Base-by-base conservation (phyloP, 2,113 vertebrate genomes). In the Mohoua ochrocephala region DNA sequence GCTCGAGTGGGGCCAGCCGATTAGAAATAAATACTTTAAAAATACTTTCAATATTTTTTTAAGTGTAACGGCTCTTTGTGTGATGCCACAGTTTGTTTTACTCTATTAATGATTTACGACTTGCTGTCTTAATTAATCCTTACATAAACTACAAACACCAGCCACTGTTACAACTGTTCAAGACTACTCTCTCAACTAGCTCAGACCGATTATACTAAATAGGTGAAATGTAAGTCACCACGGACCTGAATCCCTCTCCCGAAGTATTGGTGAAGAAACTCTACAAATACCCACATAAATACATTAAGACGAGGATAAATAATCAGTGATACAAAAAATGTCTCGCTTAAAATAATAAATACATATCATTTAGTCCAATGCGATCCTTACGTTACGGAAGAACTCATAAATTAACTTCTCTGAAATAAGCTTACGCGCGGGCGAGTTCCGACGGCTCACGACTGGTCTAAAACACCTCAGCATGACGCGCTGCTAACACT, bases 281-380 rank as follows among this genome's bases (percentile, higher is more conserved):
- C 98, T 98, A 99, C 98, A 98, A 97, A 97, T 98, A 98, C 97
- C 97, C 98, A 98, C 98, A 99, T 99, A 99, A 99, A 99, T 99
- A 99, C 99, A 98, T 98, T 98, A 98, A 98, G 98, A 98, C 98
- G 97, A 99, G 98, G 99, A 99, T 99, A 99, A 99, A 99, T 99
- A 99, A 99, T 99, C 98, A 98, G 98, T 98, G 98, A 98, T 99
- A 99, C 98, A 99, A 99, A 90, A 99, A 98, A 98, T 95, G 97
- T 97, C 95, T 98, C 96, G 97, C 98, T 98, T 98, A 98, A 99
- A 99, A 99, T 99, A 99, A 99, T 99, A 99, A 99, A 99, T 99
- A 99, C 98, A 93, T 98, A 97, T 98, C 97, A 68, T 98, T 98
- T 98, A 98, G 98, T 99, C 98, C 99, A 96, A 98, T 98, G 98